Base-by-base conservation (phyloP, 2,113 vertebrate genomes). In the Typhlomys cinereus region DNA sequence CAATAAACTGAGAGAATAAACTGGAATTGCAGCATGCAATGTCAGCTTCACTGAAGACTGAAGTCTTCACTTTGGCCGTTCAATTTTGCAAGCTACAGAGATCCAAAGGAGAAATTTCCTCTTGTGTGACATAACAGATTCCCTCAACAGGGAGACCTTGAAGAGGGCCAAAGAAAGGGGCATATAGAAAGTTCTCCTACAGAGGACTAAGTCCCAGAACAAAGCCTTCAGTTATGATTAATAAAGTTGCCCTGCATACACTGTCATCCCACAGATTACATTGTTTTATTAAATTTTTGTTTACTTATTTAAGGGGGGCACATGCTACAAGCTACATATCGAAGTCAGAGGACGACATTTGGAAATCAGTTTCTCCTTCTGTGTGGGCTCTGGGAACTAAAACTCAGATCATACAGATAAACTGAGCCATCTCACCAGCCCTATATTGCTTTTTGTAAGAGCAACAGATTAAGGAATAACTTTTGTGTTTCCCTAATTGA, bases 241-340 rank as follows among this genome's bases (percentile, higher is more conserved):
- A 84, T 39, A 73, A 6, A 18, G 69, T 34, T 61, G 48, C 12
- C 5, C 34, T 21, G 73, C 7, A n/a, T 31, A 41, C 9, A 59
- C 64, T 66, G 75, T 75, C 1, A 13, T 84, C 11, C 41, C 31
- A 66, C 6, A 1, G 21, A 50, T 13, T 36, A 9, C 34, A 27
- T 10, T 48, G n/a, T 27, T 79, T 52, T 82, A 85, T 48, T 69
- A 62, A 39, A 85, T n/a, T n/a, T n/a, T n/a, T n/a, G n/a, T n/a
- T n/a, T n/a, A n/a, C n/a, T n/a, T n/a, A n/a, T n/a, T n/a, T n/a
- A n/a, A n/a, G n/a, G n/a, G n/a, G n/a, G n/a, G n/a, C n/a, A n/a
- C n/a, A n/a, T n/a, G n/a, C n/a, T n/a, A n/a, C n/a, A n/a, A 84
- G 34, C 12, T 69, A 20, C 2, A 2, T 64, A 64, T n/a, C n/a